Percentiles rank a stretch among this genome's conserved stretches.
These are phyloP conservation scores for Acanthaster planci DNA, from an alignment of 35 echinoderm and acorn worm species.

Conservation along the genomic window DNA sequence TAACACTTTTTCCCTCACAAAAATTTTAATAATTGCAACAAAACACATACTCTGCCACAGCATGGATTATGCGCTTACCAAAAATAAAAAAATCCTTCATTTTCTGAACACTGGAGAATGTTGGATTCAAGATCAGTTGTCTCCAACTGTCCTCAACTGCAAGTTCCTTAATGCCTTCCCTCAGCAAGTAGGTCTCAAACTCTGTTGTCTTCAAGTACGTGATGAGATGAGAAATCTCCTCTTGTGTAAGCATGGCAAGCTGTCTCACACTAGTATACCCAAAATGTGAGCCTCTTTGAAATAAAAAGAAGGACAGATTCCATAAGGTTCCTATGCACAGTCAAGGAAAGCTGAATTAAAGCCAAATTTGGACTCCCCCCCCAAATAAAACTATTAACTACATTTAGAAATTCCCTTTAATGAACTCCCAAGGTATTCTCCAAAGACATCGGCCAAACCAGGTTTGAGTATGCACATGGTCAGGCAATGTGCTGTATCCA, in stretches of 20 bases:
- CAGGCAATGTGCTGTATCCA: too few species aligned
- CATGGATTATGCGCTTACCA: neutral
- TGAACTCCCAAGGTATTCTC: too few species aligned
- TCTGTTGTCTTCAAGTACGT: conserved; percentile 4
- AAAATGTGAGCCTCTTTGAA: neutral
- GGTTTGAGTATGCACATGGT: too few species aligned
- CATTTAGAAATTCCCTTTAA: too few species aligned
- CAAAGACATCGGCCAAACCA: too few species aligned
- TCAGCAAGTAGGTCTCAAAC: conserved; percentile 16
- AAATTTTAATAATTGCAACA: too few species aligned
- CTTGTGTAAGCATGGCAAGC: neutral
- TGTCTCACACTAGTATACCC: neutral
- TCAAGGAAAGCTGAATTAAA: too few species aligned
- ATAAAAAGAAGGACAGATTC: neutral
- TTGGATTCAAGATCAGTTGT: neutral
- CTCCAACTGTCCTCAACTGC: neutral
- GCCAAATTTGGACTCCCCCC: too few species aligned
- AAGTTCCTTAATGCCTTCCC: conserved; percentile 9
- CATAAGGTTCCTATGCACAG: too few species aligned
- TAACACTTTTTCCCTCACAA: too few species aligned
- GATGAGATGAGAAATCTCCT: neutral
- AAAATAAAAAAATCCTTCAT: conserved; percentile 12
- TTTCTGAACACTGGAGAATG: conserved; percentile 8
- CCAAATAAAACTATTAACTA: too few species aligned
- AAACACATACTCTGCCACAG: neutral